Conservation (phyloP, 2,113 vertebrate genomes). For the Diadophis punctatus region DNA sequence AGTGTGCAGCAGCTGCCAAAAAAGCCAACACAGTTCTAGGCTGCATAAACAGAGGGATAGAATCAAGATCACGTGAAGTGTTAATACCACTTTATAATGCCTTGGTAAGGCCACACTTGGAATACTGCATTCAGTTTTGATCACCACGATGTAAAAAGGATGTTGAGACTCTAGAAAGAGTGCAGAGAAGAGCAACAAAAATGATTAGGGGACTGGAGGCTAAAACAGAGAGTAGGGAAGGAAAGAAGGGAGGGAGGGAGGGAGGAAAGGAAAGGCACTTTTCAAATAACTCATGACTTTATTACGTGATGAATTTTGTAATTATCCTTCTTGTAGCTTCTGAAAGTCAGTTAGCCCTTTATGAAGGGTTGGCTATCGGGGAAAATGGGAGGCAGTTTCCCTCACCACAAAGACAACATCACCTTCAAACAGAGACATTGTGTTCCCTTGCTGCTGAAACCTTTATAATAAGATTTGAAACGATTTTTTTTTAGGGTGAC, state of each 20-base stretch:
- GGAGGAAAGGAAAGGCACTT: neutral
- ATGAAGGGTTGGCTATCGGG: neutral
- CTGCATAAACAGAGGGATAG: too few relatives aligned
- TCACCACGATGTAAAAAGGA: too few relatives aligned
- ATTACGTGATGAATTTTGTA: neutral
- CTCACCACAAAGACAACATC: neutral
- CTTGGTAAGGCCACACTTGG: too few relatives aligned
- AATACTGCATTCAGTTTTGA: too few relatives aligned
- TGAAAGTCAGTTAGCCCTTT: rapidly evolving
- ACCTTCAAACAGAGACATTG: conserved; percentile 21
- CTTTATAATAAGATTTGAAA: conserved; percentile 38
- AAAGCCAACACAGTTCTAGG: too few relatives aligned
- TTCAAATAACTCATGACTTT: neutral
- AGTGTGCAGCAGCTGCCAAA: too few relatives aligned
- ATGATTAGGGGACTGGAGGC: too few relatives aligned
- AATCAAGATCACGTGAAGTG: too few relatives aligned
- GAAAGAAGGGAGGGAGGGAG: neutral
- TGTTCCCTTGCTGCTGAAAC: neutral
- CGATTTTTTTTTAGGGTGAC: conserved; percentile 13
- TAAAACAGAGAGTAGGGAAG: neutral
- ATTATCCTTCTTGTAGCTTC: neutral
- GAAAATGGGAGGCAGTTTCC: neutral
- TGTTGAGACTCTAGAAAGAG: too few relatives aligned
- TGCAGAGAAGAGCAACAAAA: too few relatives aligned
- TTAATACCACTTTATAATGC: too few relatives aligned